Conservation (phyloP, 2,113 vertebrate species). For the Gallinago undulata region DNA sequence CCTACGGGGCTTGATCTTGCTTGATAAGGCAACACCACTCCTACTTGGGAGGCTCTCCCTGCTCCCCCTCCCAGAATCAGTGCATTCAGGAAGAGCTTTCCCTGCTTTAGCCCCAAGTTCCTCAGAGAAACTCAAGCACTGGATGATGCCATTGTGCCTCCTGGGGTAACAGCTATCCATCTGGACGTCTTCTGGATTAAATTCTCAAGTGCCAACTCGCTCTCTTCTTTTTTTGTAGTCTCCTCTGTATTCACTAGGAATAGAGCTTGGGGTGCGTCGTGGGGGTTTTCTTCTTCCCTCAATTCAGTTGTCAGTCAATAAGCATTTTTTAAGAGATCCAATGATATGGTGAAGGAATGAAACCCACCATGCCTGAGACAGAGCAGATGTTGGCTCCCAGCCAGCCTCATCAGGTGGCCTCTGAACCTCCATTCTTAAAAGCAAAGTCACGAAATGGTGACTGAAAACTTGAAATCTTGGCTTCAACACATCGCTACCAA, state of each 20-base stretch:
- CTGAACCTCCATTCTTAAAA: neutral
- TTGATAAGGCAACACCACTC: neutral
- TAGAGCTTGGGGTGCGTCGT: rapidly evolving
- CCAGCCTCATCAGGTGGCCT: neutral
- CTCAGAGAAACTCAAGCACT: neutral
- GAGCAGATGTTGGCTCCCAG: neutral
- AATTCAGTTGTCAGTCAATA: neutral
- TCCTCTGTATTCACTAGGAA: neutral
- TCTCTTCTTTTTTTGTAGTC: neutral
- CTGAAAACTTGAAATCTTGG: neutral
- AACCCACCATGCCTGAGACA: neutral
- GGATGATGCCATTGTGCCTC: neutral
- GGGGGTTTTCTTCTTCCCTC: neutral
- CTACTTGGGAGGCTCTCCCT: neutral
- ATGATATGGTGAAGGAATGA: neutral
- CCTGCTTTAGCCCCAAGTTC: neutral
- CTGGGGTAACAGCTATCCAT: neutral
- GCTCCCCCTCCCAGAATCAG: neutral
- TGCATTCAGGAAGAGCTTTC: neutral
- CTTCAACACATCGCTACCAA: neutral
- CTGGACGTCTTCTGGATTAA: neutral
- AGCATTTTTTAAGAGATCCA: neutral
- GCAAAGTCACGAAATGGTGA: neutral
- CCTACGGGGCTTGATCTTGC: neutral
- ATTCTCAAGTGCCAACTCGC: neutral